These are phyloP conservation scores for Ecdyonurus torrentis DNA, from an alignment of 2,888 invertebrate genomes.

Conservation along the genomic window DNA sequence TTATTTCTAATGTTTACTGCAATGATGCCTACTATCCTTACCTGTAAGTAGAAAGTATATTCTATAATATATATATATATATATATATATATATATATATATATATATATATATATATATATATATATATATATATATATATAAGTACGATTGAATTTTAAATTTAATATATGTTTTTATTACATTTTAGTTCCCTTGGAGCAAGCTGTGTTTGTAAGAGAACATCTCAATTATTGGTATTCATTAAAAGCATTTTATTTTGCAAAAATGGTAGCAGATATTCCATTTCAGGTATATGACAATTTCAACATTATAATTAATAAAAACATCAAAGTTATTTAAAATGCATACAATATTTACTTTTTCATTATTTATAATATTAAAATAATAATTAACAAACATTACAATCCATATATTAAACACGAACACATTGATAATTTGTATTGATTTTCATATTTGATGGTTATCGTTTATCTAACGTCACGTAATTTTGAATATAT, in stretches of 20 bases:
- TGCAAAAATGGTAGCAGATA: slow-evolving; percentile 88
- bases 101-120: background rate
- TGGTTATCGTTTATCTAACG: too few relatives aligned
- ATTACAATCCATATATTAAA: too few relatives aligned
- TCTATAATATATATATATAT: background rate
- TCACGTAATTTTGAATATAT: too few relatives aligned
- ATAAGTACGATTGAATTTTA: background rate
- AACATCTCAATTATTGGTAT: slow-evolving; percentile 95
- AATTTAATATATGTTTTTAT: slow-evolving; percentile 9
- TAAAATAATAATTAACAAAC: too few relatives aligned
- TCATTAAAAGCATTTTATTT: slow-evolving; percentile 92
- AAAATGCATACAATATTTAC: too few relatives aligned
- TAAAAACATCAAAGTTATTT: too few relatives aligned
- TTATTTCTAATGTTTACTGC: slow-evolving; percentile 96
- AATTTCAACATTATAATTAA: background rate
- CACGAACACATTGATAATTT: too few relatives aligned
- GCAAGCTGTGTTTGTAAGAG: slow-evolving; percentile 86
- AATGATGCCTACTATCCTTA: slow-evolving; percentile 96
- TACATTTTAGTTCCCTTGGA: slow-evolving; percentile 73
- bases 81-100: background rate
- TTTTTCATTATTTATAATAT: too few relatives aligned
- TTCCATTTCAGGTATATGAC: slow-evolving; percentile 74
- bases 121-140: background rate
- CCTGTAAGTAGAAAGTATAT: slow-evolving; percentile 55
- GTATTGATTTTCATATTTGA: too few relatives aligned